phyloP scores from a whole-genome alignment of 2,888 invertebrate species.

The Seira sanloemensis region DNA sequence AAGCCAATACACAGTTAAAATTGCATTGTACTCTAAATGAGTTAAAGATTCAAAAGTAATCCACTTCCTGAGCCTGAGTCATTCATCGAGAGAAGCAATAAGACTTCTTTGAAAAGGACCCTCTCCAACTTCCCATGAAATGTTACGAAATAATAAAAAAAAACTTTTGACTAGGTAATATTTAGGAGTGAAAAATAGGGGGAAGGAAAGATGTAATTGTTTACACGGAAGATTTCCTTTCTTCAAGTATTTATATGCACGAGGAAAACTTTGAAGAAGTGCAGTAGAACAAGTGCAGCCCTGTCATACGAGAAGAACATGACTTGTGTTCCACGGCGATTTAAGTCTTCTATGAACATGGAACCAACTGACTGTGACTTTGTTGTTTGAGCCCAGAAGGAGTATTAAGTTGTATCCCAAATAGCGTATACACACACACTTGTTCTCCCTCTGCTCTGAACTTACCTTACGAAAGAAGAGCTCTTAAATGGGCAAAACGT shows the following conservation, averaged over 20 bases:
- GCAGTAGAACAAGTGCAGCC: not conserved
- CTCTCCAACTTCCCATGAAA: not conserved
- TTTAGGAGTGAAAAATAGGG: not conserved
- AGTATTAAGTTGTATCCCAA: not conserved
- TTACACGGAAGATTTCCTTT: slow-evolving; percentile 50
- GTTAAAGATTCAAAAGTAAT: no score
- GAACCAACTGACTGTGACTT: not conserved
- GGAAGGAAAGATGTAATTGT: slow-evolving; percentile 29
- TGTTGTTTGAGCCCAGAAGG: slow-evolving; percentile 28
- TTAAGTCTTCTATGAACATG: slow-evolving; percentile 2
- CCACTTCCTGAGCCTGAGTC: not conserved
- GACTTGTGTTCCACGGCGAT: slow-evolving; percentile 11
- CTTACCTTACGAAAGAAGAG: not conserved
- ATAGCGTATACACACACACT: not conserved
- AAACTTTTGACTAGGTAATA: not conserved
- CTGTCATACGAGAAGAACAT: not conserved
- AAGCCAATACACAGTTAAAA: not conserved
- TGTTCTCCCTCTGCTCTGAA: not conserved
- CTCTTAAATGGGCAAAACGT: not conserved
- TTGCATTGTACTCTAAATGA: no score
- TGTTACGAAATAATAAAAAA: not conserved
- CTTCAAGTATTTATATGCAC: slow-evolving; percentile 22
- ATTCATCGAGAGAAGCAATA: slow-evolving; percentile 4
- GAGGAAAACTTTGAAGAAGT: not conserved
- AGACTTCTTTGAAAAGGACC: slow-evolving; percentile 20